Base-by-base conservation (phyloP, 2,888 invertebrate species). In the Melinaea menophilus region DNA sequence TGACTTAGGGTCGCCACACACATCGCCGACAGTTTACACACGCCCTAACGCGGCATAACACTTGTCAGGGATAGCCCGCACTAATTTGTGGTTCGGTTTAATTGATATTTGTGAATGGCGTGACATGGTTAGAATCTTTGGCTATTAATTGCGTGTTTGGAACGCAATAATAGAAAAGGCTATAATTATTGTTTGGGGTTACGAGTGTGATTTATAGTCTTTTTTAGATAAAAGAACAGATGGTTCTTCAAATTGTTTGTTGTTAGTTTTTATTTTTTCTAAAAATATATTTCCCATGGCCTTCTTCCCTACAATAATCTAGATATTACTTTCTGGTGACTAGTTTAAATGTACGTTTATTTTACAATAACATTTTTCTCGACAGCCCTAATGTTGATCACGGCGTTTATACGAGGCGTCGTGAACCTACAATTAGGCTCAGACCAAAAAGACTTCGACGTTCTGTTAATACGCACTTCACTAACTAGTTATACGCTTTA, bases 1-100 rank as follows among this genome's bases (percentile, higher is more conserved):
- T 88, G 88, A 89, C 82, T 85, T 84, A 90, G 88, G 89, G 90
- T 80, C 84, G 84, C 90, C 90, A 88, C 90, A 90, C 90, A 90
- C 88, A 76, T 79, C 79, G 88, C 69, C 84, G 84, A 85, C 90
- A 88, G 79, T 82, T 90, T 89, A 88, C 75, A 55, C 70, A 71
- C 72, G 73, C 72, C 72, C 72, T 61, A 56, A 67, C 57, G 69
- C 56, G 68, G 67, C 67, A 62, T 57, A 67, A 69, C 65, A 63
- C 67, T 69, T 69, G 68, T 70, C 66, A 69, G 65, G 68, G 68
- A 65, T 57, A 63, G 48, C 68, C 66, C 65, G 65, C 58, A 65
- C 55, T 69, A 63, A 66, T 68, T 51, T 64, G 60, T 64, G 66
- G 60, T 64, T 62, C 61, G 41, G 55, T 48, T 57, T 62, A 63